Evolutionary conservation across 2,888 invertebrate species (phyloP), one percentile per base, ranked within the genome.

Genomic region (Frankliniella intonsa): DNA sequence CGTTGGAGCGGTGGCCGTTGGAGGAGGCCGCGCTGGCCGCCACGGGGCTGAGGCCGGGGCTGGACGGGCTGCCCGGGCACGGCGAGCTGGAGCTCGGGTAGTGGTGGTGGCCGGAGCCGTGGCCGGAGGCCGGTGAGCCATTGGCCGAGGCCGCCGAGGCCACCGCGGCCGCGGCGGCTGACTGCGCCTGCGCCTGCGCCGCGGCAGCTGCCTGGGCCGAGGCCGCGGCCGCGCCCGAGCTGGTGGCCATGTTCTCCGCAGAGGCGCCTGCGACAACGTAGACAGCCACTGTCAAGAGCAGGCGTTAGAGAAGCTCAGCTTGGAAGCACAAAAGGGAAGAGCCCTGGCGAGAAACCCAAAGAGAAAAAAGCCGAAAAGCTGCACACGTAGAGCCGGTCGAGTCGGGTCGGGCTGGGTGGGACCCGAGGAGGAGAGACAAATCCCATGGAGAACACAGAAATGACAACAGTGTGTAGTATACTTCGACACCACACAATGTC

Each of bases 31-130:
- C 17, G 22, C 76, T 8, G 27, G 50, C 27, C 17, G 25, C 3
- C 19, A 19, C n/a, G 22, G 81, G 14, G 65, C 25, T 76, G 80
- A 22, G 80, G 51, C 82, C 51, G 50, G 38, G 50, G 25, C 69
- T 76, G 22, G 69, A 25, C 49, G 82, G 81, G 50, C 82, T 82
- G 12, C 50, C 80, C 50, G 82, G 82, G 38, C 79, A 50, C 17
- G 50, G 27, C 50, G 82, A 80, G 25, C 80, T 80, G 62, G 62
- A 62, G 25, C 25, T 25, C 80, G 76, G 82, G 80, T 82, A 82
- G 55, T 62, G 14, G 22, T 51, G n/a, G 81, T 22, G 19, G 81
- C 9, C n/a, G 25, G 25, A 8, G 76, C 14, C 19, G 81, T 10
- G 22, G 51, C 55, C 81, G 11, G 25, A 12, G 11, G 69, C 38